A percentile compares a stretch with the other conserved stretches of the same genome.
phyloP scores from a whole-genome alignment of 2,888 invertebrate genomes.

The Horisme vitalbata region DNA sequence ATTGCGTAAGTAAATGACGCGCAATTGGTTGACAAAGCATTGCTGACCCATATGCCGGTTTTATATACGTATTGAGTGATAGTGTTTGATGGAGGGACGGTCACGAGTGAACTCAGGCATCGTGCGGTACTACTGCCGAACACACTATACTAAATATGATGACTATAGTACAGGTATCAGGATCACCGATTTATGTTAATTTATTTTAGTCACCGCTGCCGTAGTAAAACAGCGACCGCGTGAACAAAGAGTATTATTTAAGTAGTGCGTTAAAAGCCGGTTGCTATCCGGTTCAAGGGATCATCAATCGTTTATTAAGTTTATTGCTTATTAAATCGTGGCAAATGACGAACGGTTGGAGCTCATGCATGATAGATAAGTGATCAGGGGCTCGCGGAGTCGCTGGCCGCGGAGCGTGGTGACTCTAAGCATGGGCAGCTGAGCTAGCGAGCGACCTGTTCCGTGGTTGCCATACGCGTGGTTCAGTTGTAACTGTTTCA shows the following conservation, averaged over 20 bases:
- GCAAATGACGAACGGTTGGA: slow-evolving; percentile 36
- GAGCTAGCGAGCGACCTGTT: slow-evolving; percentile 37
- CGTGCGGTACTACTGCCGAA: too few species aligned
- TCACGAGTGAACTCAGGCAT: too few species aligned
- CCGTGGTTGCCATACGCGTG: slow-evolving; percentile 53
- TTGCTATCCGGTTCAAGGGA: slow-evolving; percentile 32
- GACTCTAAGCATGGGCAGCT: background rate
- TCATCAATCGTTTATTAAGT: slow-evolving; percentile 25
- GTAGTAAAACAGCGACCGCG: slow-evolving; percentile 6
- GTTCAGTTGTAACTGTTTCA: slow-evolving; percentile 68
- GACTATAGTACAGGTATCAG: background rate
- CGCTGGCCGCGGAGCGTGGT: slow-evolving; percentile 35
- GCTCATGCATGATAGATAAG: slow-evolving; percentile 45
- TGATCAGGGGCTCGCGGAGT: slow-evolving; percentile 1
- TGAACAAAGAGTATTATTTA: slow-evolving; percentile 13
- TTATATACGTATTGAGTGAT: too few species aligned
- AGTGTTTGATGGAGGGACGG: too few species aligned
- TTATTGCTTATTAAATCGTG: slow-evolving; percentile 26
- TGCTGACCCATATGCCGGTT: slow-evolving; percentile 3
- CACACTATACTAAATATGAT: background rate
- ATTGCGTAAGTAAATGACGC: slow-evolving; percentile 58
- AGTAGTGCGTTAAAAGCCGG: slow-evolving; percentile 22
- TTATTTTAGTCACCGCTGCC: slow-evolving; percentile 6
- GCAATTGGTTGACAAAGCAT: slow-evolving; percentile 63
- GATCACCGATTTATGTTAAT: slow-evolving; percentile 12